Evolutionary conservation across 2,888 invertebrate species (phyloP).

Genomic region (Holacanthella duospinosa): DNA sequence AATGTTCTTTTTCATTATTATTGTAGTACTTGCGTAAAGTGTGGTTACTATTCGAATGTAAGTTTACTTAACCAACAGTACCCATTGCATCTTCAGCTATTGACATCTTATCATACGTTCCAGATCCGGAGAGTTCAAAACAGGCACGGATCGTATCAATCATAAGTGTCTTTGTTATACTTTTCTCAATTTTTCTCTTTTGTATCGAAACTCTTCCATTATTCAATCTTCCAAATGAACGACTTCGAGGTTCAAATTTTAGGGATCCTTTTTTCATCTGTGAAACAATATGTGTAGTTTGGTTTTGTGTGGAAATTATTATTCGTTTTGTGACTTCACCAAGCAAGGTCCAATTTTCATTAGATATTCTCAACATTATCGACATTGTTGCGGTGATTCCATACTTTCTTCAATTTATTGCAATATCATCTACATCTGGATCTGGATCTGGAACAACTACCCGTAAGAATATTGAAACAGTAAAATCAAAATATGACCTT

Average conservation of each 20-base stretch:
- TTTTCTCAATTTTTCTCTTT: slow-evolving; percentile 25
- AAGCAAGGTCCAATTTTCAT: slow-evolving; percentile 12
- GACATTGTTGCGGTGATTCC: slow-evolving; percentile 30
- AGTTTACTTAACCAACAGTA: too few relatives aligned
- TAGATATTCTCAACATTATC: slow-evolving; percentile 27
- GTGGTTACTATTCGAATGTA: slow-evolving; percentile 33
- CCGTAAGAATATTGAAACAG: too few relatives aligned
- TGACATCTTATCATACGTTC: too few relatives aligned
- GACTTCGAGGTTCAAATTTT: background rate
- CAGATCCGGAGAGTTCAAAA: slow-evolving; percentile 21
- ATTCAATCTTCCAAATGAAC: background rate
- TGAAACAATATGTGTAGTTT: slow-evolving; percentile 24
- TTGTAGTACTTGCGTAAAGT: slow-evolving; percentile 22
- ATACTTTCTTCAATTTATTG: slow-evolving; percentile 18
- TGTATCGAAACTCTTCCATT: slow-evolving; percentile 25
- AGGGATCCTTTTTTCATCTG: slow-evolving; percentile 17
- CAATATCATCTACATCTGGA: background rate
- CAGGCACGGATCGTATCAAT: slow-evolving; percentile 26
- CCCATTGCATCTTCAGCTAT: too few relatives aligned
- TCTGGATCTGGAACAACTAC: background rate
- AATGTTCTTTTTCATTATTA: too few relatives aligned
- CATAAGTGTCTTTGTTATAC: slow-evolving; percentile 23
- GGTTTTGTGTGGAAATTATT: slow-evolving; percentile 26
- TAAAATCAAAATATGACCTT: too few relatives aligned
- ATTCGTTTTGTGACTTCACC: slow-evolving; percentile 18